Percentiles rank a stretch among this genome's conserved stretches.
phyloP scores from a whole-genome alignment of 2,797 vertebrate species.

The Eurystomus glaucurus region DNA sequence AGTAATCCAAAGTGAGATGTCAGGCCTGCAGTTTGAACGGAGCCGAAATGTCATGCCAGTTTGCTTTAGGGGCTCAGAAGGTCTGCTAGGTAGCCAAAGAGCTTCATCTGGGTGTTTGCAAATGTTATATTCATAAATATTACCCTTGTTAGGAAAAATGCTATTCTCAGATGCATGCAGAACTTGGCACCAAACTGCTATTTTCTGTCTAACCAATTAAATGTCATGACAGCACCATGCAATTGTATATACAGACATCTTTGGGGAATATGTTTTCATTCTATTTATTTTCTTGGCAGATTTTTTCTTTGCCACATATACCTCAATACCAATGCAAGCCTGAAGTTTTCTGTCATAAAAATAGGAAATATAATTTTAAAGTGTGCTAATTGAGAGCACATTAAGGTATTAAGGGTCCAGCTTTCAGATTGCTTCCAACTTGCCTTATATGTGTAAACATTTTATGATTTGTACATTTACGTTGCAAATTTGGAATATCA shows the following conservation, averaged over 20 bases:
- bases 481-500: not conserved
- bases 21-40: fast-evolving
- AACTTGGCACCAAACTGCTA: not conserved
- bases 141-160: not conserved
- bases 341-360: not conserved
- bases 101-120: not conserved
- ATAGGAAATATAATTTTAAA: not conserved
- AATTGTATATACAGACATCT: not conserved
- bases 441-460: not conserved
- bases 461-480: not conserved
- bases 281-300: not conserved
- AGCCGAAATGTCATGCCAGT: not conserved
- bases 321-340: not conserved
- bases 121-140: not conserved
- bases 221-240: not conserved
- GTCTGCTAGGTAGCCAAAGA: not conserved
- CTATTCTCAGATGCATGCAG: not conserved
- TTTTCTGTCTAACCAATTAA: slow-evolving; percentile 12
- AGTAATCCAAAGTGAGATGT: not conserved
- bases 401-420: not conserved
- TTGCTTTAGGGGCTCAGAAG: not conserved
- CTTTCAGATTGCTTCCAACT: not conserved
- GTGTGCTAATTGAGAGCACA: not conserved
- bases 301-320: not conserved
- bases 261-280: not conserved